Evolutionary conservation across 2,113 vertebrate genomes (phyloP), one percentile per base, ranked within the genome.

Genomic region (Chaenogobius annularis): DNA sequence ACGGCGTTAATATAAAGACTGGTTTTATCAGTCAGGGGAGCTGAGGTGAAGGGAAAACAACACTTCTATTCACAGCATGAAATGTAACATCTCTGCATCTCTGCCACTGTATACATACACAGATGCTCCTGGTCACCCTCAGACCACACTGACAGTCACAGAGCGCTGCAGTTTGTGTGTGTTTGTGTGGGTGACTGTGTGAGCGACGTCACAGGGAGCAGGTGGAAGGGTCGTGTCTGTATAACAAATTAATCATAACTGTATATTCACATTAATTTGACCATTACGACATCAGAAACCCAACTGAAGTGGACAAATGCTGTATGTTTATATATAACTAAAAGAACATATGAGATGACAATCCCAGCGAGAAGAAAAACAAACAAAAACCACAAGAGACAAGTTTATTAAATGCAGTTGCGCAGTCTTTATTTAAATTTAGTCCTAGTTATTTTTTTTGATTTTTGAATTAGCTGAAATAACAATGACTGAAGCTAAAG

Each of bases 131-230:
- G 83, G 83, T 69, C 77, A 69, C 68, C 55, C 76, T 79, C 78
- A 80, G 63, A 77, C 77, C 68, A 52, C 9, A 80, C 75, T 81
- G 79, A 77, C 85, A 85, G 85, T 86, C 85, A 78, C 72, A 79
- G 73, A 80, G 66, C 10, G 10, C 31, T 40, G 61, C 73, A 1
- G 22, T 15, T 52, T 59, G 17, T 52, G 59, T 67, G 50, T 69
- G 72, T 47, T 52, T 63, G 67, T 15, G 20, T 26, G 14, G 37
- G 0, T 50, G 47, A 50, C 15, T 50, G 15, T 17, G 47, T 17
- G 47, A 50, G 15, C 5, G 6, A 50, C 6, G 17, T 19, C 15
- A 17, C 47, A 50, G 6, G 14, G 47, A 15, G 47, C 47, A 48
- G 47, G 47, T 48, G 47, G 47, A 48, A 48, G 47, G 47, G 47